Base-by-base conservation (phyloP, 2,113 vertebrate genomes). In the Ancistrus triradiatus region DNA sequence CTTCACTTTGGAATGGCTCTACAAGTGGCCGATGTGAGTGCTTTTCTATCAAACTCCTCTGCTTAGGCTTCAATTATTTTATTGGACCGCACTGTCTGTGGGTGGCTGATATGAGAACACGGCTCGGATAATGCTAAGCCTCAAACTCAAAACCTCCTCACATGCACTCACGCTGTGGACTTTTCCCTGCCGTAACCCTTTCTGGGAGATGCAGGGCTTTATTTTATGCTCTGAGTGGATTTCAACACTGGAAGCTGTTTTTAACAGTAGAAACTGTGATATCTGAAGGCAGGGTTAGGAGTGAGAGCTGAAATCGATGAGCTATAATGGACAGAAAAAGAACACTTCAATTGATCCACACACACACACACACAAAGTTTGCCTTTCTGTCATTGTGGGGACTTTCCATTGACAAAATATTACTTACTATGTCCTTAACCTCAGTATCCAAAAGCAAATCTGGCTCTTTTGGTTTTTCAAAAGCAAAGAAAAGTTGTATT, bases 221-320 rank as follows among this genome's bases (percentile, higher is more conserved):
- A 69, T 75, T 77, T 75, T 63, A 79, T 69, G 72, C 63, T 66
- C 48, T 63, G 51, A 74, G 52, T 66, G 72, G 58, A 77, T 72
- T 77, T 70, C 9, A n/a, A n/a, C n/a, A n/a, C n/a, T n/a, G 43
- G 57, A 69, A 52, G 57, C 55, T 21, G 61, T 72, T 68, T 70
- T 43, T 56, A 35, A 59, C 44, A 43, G 53, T 66, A 66, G 70
- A 70, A 66, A 67, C 49, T 49, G 51, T 50, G 58, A 72, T 46
- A 61, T 19, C 50, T 63, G 24, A 46, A 72, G 61, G 58, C 43
- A 24, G 68, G 73, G 75, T 75, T 75, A 73, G 51, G 64, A 68
- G 66, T 31, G 49, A 35, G 21, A 51, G 49, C 56, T 48, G 50
- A 78, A 75, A 78, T 73, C 64, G 52, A 74, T 73, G 68, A 71